Conservation (phyloP, 2,797 vertebrate species). For the Notamacropus eugenii region DNA sequence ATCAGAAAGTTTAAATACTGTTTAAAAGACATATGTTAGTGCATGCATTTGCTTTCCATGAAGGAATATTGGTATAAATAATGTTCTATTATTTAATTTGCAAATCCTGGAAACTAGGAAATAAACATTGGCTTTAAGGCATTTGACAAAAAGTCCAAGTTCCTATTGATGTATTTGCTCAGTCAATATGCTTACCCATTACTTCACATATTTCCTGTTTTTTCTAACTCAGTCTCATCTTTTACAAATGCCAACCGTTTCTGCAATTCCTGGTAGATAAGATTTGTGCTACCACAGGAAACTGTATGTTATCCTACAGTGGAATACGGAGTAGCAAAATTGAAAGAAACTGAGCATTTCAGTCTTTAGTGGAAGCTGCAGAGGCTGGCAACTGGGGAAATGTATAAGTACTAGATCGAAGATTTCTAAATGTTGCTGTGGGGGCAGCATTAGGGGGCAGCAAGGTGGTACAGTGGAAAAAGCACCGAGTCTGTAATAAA, state of each 20-base stretch:
- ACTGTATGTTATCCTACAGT: neutral
- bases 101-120: neutral
- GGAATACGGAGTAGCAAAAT: neutral
- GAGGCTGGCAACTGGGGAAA: neutral
- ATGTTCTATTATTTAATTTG: neutral
- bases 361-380: neutral
- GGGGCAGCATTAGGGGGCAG: neutral
- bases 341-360: neutral
- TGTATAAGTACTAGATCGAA: neutral
- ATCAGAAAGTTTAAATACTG: conserved; percentile 3
- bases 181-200: neutral
- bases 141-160: neutral
- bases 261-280: neutral
- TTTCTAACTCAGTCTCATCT: neutral
- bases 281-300: neutral
- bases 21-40: conserved; percentile 1
- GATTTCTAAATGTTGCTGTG: neutral
- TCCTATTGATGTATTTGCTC: neutral
- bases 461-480: neutral
- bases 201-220: neutral
- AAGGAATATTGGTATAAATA: conserved; percentile 8
- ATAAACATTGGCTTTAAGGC: neutral
- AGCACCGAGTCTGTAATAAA: neutral
- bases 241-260: neutral
- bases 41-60: neutral